Evolutionary conservation across 92 coral and sea anemone genomes (phyloP).

Genomic region (Actinernus sp.): DNA sequence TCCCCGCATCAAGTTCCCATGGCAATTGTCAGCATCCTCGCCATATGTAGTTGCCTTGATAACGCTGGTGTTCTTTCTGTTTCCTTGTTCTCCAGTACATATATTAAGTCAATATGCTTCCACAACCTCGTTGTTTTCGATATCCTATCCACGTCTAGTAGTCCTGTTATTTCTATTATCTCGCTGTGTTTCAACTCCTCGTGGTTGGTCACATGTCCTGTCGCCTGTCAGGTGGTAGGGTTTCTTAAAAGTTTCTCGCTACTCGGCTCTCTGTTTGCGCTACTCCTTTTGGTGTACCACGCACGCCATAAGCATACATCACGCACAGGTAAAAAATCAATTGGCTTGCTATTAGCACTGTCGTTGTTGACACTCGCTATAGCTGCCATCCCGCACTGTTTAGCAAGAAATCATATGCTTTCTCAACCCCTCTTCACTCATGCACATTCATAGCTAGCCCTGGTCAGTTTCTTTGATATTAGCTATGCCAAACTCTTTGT

Average conservation of each 20-base stretch:
- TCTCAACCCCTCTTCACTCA: neutral
- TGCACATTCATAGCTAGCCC: neutral
- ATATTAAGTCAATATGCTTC: neutral
- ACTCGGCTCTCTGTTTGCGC: constrained; percentile 17
- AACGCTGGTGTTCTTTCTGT: constrained; percentile 1
- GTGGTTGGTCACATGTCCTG: neutral
- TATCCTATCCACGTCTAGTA: neutral
- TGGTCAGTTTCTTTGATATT: neutral
- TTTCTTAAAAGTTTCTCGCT: constrained; percentile 6
- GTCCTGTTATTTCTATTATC: constrained; percentile 8
- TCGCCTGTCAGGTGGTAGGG: neutral
- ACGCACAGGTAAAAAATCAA: no score
- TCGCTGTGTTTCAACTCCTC: neutral
- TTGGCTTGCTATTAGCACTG: no score
- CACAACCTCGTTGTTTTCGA: constrained; percentile 14
- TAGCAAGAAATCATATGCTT: neutral
- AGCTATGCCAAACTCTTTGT: no score
- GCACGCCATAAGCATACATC: no score
- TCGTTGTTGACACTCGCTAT: no score
- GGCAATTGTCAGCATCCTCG: constrained; percentile 10
- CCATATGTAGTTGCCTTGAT: constrained; percentile 5
- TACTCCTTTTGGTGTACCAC: neutral
- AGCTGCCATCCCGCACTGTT: neutral
- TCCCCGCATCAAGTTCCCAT: neutral
- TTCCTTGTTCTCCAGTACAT: neutral